Percentiles rank a stretch among this genome's conserved stretches.
These are phyloP conservation scores for Bombus pascuorum DNA, from an alignment of 1,140 invertebrate genomes.

Conservation along the genomic window DNA sequence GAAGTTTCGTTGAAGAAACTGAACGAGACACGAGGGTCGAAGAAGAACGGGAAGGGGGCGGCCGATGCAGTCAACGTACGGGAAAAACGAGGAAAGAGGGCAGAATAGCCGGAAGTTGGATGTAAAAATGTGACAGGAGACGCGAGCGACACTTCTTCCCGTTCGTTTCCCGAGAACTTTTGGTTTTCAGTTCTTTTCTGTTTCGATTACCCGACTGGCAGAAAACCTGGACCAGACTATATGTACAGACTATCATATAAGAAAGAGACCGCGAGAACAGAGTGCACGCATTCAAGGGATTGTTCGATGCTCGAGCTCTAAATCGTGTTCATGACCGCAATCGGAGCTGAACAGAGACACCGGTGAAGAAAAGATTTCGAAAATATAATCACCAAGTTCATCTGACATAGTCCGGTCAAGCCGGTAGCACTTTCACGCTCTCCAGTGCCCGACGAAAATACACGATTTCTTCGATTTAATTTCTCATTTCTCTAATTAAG, in stretches of 20 bases:
- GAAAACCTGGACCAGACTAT: neutral
- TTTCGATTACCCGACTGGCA: too few species aligned
- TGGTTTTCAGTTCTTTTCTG: neutral
- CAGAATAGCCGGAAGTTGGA: neutral
- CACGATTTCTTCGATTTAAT: neutral
- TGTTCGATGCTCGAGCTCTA: slow-evolving; percentile 15
- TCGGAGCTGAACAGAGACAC: neutral
- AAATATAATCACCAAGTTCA: slow-evolving; percentile 6
- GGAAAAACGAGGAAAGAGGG: neutral
- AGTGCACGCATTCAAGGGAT: neutral
- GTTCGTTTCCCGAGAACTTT: slow-evolving; percentile 2
- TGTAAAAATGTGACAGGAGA: neutral
- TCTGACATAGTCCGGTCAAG: neutral
- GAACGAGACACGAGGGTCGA: neutral
- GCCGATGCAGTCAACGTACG: neutral
- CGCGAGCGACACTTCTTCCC: neutral
- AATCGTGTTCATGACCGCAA: neutral
- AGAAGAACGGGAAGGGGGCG: neutral
- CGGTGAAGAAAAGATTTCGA: slow-evolving; percentile 12
- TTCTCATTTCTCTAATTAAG: neutral
- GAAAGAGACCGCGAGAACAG: neutral
- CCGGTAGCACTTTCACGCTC: neutral
- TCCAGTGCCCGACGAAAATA: slow-evolving; percentile 1
- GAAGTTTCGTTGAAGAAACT: neutral
- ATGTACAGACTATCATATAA: neutral